These are phyloP conservation scores for Microplitis deprimator DNA, from an alignment of 2,888 invertebrate species.

Conservation along the genomic window DNA sequence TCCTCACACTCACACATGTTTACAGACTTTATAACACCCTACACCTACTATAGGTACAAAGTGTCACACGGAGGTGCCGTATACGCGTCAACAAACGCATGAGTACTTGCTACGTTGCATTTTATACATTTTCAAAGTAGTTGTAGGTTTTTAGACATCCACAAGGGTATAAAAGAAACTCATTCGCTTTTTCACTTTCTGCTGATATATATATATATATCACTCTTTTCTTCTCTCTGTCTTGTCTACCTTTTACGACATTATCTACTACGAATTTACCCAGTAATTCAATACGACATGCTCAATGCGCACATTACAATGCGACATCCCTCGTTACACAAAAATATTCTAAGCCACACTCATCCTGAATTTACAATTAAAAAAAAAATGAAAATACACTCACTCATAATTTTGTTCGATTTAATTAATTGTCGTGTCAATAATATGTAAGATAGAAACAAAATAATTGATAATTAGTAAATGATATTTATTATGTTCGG, in stretches of 20 bases:
- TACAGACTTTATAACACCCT: not conserved
- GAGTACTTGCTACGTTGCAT: slow-evolving; percentile 27
- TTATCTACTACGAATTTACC: not conserved
- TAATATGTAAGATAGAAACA: not conserved
- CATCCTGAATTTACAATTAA: no score
- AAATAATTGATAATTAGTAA: not conserved
- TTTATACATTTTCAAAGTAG: slow-evolving; percentile 10
- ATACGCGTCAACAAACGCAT: slow-evolving; percentile 28
- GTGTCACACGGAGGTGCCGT: slow-evolving; percentile 37
- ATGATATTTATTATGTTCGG: not conserved
- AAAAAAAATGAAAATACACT: no score
- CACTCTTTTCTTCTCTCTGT: not conserved
- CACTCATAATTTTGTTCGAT: no score
- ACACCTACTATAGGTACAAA: slow-evolving; percentile 21
- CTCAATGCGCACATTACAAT: no score
- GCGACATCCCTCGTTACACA: no score
- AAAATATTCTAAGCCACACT: no score
- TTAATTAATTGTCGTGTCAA: no score
- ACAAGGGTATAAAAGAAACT: slow-evolving; percentile 24
- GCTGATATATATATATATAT: not conserved
- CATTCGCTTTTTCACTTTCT: slow-evolving; percentile 24
- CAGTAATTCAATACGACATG: not conserved
- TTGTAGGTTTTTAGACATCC: not conserved
- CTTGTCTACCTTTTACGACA: not conserved
- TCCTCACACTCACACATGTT: not conserved